Percentiles rank a stretch among this genome's conserved stretches.
Conservation (phyloP, 2,797 vertebrate genomes). For the Petrocephalus schoutedeni region DNA sequence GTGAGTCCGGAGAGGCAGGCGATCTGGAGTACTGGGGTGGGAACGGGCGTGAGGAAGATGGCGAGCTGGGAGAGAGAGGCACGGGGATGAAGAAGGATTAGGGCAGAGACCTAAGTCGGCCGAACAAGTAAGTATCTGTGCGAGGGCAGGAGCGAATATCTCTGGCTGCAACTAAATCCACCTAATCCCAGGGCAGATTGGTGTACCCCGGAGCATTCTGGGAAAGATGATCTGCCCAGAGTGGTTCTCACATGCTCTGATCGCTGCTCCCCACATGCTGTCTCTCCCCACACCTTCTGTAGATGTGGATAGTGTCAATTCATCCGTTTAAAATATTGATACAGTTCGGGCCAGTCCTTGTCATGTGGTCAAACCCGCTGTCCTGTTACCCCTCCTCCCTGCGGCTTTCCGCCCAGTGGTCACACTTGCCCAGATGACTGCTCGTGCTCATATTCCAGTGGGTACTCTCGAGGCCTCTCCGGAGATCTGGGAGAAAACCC, state of each 20-base stretch:
- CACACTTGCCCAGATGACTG: not conserved
- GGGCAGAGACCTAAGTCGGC: not conserved
- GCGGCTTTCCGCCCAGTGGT: not conserved
- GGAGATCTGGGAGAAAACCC: not conserved
- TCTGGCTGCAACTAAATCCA: not conserved
- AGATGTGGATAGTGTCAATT: not conserved
- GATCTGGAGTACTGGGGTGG: not conserved
- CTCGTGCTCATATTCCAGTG: not conserved
- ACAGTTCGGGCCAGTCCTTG: not conserved
- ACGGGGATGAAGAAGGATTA: not conserved
- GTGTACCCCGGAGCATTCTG: not conserved
- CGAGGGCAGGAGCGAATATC: not conserved
- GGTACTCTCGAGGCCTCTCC: not conserved
- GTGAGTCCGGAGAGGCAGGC: not conserved
- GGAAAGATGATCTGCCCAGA: not conserved
- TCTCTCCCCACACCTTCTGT: not conserved
- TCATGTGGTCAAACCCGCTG: not conserved
- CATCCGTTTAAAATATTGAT: not conserved
- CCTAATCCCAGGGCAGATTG: conserved; percentile 2
- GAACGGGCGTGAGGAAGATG: not conserved
- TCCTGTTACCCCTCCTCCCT: not conserved
- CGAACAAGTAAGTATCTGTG: not conserved
- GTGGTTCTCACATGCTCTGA: not conserved
- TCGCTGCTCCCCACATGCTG: not conserved
- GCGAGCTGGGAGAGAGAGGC: not conserved